phyloP scores from a whole-genome alignment of 2,888 invertebrate species.

The Atrina japonica region DNA sequence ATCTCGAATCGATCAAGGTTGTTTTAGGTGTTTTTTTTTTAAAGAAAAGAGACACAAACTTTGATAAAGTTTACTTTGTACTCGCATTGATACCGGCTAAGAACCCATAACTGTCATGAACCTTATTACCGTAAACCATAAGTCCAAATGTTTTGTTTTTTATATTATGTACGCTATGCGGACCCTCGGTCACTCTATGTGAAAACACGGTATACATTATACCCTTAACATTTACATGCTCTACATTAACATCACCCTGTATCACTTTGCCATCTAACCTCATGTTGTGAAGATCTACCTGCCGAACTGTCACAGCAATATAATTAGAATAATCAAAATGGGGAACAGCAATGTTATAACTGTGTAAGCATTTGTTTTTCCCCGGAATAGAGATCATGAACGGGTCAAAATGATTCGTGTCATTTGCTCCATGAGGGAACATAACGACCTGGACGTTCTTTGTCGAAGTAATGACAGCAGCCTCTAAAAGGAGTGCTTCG shows the following conservation, averaged over 20 bases:
- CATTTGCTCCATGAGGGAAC: neutral
- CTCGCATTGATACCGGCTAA: neutral
- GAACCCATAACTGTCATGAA: conserved; percentile 6
- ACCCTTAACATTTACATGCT: neutral
- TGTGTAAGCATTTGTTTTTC: neutral
- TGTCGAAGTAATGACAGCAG: neutral
- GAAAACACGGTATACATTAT: neutral
- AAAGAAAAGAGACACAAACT: too few relatives aligned
- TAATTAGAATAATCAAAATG: neutral
- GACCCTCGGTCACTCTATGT: neutral
- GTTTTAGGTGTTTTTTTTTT: too few relatives aligned
- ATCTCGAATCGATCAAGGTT: too few relatives aligned
- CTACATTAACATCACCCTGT: neutral
- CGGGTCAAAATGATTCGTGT: neutral
- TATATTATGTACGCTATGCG: neutral
- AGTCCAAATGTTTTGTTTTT: neutral
- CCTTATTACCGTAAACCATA: conserved; percentile 1
- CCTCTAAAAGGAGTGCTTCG: neutral
- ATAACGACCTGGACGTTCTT: neutral
- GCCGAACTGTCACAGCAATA: neutral
- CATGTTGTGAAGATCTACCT: neutral
- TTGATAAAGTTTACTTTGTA: too few relatives aligned
- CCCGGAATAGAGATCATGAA: neutral
- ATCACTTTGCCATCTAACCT: neutral
- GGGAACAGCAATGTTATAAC: neutral